Conservation (phyloP, 2,113 vertebrate genomes). For the Syngnathus scovelli region DNA sequence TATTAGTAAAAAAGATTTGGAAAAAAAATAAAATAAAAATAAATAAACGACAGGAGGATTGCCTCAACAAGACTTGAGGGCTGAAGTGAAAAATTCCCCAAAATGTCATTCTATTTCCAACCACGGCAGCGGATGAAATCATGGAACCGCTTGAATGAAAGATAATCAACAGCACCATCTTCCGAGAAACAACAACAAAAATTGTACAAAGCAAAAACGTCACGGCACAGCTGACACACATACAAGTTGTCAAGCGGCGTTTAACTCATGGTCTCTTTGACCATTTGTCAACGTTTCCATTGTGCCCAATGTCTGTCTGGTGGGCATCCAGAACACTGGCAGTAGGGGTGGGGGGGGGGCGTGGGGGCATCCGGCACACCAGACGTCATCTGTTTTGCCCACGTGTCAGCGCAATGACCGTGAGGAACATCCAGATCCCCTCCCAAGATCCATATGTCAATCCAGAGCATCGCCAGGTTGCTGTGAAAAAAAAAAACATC, state of each 20-base stretch:
- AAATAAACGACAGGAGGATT: background rate
- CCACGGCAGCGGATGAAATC: conserved; percentile 13
- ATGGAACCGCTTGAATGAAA: conserved; percentile 9
- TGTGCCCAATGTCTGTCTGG: too few species aligned
- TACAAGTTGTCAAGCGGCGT: conserved; percentile 33
- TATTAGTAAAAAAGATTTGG: background rate
- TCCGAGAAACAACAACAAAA: conserved; percentile 28
- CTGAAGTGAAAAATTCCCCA: background rate
- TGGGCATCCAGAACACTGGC: background rate
- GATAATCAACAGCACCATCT: conserved; percentile 44
- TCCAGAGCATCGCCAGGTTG: background rate
- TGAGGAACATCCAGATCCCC: background rate
- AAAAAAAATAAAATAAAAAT: background rate
- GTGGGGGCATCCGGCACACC: background rate
- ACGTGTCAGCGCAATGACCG: background rate
- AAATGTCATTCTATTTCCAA: conserved; percentile 21
- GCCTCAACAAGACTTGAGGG: background rate
- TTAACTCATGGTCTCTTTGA: conserved; percentile 14
- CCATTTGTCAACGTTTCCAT: too few species aligned
- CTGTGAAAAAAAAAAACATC: background rate
- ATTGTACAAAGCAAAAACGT: conserved; percentile 37
- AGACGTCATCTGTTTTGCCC: background rate
- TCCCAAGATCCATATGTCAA: background rate
- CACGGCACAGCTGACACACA: conserved; percentile 32
- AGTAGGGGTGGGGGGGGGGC: background rate